Conservation (phyloP, 2,888 invertebrate species). For the Altica lythri region DNA sequence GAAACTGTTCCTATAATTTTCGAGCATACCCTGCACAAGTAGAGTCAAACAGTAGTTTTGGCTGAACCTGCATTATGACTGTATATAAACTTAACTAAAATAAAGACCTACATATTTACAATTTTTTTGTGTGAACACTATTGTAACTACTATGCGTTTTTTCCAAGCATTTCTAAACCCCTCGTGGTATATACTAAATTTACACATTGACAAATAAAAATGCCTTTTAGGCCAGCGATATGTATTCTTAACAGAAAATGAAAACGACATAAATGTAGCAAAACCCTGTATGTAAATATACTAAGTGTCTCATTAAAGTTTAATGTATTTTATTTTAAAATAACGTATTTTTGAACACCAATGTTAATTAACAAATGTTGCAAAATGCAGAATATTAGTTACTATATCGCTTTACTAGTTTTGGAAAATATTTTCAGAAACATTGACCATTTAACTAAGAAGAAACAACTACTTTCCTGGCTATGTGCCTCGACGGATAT, state of each 20-base stretch:
- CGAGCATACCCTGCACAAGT: too few relatives aligned
- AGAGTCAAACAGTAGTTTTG: too few relatives aligned
- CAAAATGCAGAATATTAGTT: too few relatives aligned
- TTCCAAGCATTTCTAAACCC: conserved; percentile 35
- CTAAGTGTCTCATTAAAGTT: neutral
- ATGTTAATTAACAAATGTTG: too few relatives aligned
- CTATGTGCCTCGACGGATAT: too few relatives aligned
- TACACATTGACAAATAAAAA: conserved; percentile 39
- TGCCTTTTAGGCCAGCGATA: conserved; percentile 48
- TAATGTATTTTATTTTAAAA: neutral
- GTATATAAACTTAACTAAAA: conserved; percentile 24
- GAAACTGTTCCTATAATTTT: too few relatives aligned
- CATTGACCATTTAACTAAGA: too few relatives aligned
- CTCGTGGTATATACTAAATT: conserved; percentile 33
- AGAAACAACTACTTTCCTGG: too few relatives aligned
- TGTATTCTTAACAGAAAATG: conserved; percentile 34
- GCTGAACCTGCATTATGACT: neutral
- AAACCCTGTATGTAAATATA: conserved; percentile 6
- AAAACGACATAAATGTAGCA: neutral
- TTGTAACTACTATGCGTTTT: conserved; percentile 38
- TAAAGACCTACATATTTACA: conserved; percentile 48
- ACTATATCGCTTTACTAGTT: too few relatives aligned
- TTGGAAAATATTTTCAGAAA: too few relatives aligned
- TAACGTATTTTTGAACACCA: too few relatives aligned
- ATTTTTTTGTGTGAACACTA: conserved; percentile 38